phyloP scores from a whole-genome alignment of 2,113 vertebrate species.

The Megaceryle torquata region DNA sequence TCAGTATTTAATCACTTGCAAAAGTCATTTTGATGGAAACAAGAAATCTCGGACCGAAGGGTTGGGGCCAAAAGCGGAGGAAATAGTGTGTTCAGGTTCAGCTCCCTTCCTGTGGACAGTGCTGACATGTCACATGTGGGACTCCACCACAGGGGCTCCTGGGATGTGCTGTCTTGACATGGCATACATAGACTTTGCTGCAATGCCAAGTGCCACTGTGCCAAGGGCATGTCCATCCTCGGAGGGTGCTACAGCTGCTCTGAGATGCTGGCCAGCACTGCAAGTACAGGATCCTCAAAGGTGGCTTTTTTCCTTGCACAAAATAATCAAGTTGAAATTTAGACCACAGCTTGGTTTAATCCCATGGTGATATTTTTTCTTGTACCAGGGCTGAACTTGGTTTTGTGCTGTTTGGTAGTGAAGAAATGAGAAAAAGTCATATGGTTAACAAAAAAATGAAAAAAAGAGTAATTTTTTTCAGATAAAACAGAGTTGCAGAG shows the following conservation, averaged over 20 bases:
- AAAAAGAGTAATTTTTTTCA: background rate
- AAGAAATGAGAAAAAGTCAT: background rate
- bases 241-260: background rate
- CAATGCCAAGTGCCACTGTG: fast-evolving
- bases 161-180: background rate
- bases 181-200: fast-evolving
- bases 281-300: background rate
- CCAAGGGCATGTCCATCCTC: background rate
- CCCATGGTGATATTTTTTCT: background rate
- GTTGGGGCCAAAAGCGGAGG: background rate
- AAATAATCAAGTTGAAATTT: background rate
- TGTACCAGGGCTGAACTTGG: background rate
- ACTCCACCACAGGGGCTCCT: background rate
- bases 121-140: background rate
- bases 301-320: background rate
- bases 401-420: background rate
- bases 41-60: background rate
- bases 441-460: background rate
- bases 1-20: background rate
- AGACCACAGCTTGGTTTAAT: background rate
- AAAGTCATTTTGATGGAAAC: background rate
- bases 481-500: background rate
- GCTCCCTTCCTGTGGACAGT: fast-evolving
- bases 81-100: background rate
- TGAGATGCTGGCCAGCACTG: background rate